These are phyloP conservation scores for Liasis olivaceus DNA, from an alignment of 2,797 vertebrate genomes.

Conservation along the genomic window DNA sequence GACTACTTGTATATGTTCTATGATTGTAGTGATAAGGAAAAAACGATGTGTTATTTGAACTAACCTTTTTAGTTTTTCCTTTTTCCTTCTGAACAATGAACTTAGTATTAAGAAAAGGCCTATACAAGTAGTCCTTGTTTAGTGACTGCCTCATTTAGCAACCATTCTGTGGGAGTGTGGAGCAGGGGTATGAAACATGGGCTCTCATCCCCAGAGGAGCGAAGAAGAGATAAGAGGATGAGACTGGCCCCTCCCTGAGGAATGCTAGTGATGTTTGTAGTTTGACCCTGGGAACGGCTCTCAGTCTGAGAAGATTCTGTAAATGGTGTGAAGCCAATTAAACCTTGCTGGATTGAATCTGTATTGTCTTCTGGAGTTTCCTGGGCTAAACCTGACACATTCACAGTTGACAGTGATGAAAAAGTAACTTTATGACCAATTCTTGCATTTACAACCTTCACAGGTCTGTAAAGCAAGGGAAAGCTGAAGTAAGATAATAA, in stretches of 20 bases:
- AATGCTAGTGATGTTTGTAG: too few species aligned
- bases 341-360: too few species aligned
- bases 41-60: background rate
- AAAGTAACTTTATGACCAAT: background rate
- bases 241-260: too few species aligned
- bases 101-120: background rate
- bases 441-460: background rate
- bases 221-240: too few species aligned
- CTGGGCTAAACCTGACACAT: too few species aligned
- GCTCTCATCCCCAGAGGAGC: too few species aligned
- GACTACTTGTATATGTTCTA: background rate
- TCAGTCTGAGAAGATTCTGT: too few species aligned
- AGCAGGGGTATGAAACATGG: too few species aligned
- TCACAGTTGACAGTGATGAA: background rate
- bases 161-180: too few species aligned
- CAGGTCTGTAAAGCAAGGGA: background rate
- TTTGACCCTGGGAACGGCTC: too few species aligned
- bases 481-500: background rate
- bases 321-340: too few species aligned
- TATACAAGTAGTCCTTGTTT: background rate
- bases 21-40: background rate
- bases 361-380: too few species aligned
- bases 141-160: background rate
- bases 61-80: background rate
- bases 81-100: background rate